These are phyloP conservation scores for Glareola pratincola DNA, from an alignment of 2,113 vertebrate species.

Conservation along the genomic window DNA sequence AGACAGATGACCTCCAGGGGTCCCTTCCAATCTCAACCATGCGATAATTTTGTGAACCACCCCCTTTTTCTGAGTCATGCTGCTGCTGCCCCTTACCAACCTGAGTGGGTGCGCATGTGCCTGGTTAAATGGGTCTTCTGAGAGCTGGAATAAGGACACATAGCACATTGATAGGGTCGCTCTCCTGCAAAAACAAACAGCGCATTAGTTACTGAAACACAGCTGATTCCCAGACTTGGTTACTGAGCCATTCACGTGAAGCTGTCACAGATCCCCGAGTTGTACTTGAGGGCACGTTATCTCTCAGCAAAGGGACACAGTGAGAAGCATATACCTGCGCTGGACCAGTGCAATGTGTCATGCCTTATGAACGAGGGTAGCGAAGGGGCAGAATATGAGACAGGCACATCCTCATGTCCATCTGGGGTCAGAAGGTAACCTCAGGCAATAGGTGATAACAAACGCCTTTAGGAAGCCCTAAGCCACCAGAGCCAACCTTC, in stretches of 20 bases:
- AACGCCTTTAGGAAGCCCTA: neutral
- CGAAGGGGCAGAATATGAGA: neutral
- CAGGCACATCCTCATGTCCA: neutral
- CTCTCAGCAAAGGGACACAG: neutral
- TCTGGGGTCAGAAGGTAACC: neutral
- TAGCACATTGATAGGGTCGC: slow-evolving; percentile 91
- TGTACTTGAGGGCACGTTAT: neutral
- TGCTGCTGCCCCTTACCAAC: slow-evolving; percentile 72
- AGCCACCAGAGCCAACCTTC: neutral
- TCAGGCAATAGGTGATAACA: neutral
- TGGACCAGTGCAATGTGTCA: fast-evolving
- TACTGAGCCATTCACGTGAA: neutral
- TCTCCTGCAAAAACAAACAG: slow-evolving; percentile 82
- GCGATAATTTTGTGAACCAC: neutral
- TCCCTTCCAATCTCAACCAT: neutral
- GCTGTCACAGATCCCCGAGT: neutral
- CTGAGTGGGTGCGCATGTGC: slow-evolving; percentile 98
- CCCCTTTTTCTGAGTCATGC: neutral
- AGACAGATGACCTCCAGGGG: neutral
- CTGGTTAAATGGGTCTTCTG: slow-evolving; percentile 98
- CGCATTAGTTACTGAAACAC: neutral
- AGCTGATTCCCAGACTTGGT: neutral
- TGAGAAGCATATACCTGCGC: fast-evolving
- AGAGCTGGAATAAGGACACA: slow-evolving; percentile 96
- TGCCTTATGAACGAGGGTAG: neutral